A percentile compares a stretch with the other conserved stretches of the same genome.
Conservation (phyloP, 2,113 vertebrate genomes). For the Halichoerus grypus region DNA sequence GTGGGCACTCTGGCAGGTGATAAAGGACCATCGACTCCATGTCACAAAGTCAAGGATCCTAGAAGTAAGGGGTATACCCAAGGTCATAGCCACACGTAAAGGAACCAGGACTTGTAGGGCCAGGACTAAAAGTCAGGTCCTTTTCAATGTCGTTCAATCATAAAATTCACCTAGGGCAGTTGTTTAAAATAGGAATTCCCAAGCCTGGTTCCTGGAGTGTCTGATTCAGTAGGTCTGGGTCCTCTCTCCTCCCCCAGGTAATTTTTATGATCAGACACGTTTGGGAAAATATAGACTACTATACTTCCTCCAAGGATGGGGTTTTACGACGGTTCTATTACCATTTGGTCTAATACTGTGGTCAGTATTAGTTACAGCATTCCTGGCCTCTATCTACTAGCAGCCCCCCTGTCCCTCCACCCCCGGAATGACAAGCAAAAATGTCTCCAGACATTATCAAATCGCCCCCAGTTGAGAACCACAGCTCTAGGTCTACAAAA, state of each 20-base stretch:
- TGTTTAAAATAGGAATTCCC: conserved; percentile 54
- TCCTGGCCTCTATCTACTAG: background rate
- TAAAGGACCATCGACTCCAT: background rate
- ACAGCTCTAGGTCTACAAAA: background rate
- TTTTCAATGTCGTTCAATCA: conserved; percentile 29
- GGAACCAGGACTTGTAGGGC: background rate
- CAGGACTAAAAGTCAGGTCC: background rate
- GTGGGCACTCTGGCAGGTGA: background rate
- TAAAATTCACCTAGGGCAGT: conserved; percentile 23
- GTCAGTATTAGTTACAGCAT: background rate
- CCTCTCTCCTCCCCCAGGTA: background rate
- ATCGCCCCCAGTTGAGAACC: background rate
- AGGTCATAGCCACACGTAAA: background rate
- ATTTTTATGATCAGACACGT: conserved; percentile 50
- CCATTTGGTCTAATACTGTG: background rate
- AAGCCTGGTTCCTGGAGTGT: background rate
- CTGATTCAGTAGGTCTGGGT: conserved; percentile 30
- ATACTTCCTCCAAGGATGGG: conserved; percentile 2
- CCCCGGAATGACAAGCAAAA: background rate
- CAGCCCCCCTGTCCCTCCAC: background rate
- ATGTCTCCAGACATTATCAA: background rate
- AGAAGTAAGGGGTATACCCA: background rate
- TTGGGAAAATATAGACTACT: conserved; percentile 37
- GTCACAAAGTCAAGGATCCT: background rate
- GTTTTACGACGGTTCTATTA: conserved; percentile 11